Evolutionary conservation across 2,113 vertebrate genomes (phyloP), one percentile per base, ranked within the genome.

Genomic region (Tupaia chinensis): DNA sequence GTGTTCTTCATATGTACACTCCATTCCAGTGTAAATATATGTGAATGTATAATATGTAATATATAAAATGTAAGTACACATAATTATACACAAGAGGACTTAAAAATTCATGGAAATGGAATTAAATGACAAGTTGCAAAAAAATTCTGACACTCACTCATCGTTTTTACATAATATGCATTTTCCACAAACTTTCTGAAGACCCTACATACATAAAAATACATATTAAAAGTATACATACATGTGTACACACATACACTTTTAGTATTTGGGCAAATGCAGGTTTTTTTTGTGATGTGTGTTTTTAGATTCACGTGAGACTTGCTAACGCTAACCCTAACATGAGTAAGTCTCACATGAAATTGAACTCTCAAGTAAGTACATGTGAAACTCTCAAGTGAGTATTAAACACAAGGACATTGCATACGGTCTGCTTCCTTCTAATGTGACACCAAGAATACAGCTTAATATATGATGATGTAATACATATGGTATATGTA

Each of bases 241-340:
- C 9, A 32, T 23, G 20, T 6, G 13, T 22, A 58, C 44, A 63
- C 7, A 60, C 70, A 86, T 4, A 56, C 0, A 25, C 81, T 95
- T 78, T 63, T 84, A 70, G 78, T n/a, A 78, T 79, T n/a, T 88
- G 5, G 22, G 17, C 66, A 90, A 74, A 93, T 61, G 22, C 20
- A 79, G 20, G 74, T 61, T 79, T 65, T 93, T 34, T 27, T 22
- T 86, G 25, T 80, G 22, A 54, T 9, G 22, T 20, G 8, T 20
- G 94, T 27, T 91, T 76, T 81, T 70, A 87, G 56, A 32, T 91
- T 96, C 25, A 60, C 63, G 82, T 87, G 44, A 78, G 68, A 78
- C 44, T 44, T 44, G 44, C 44, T 44, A 44, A 44, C 44, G 4
- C 44, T 44, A 44, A 44, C 44, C 44, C 44, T 44, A 44, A 44